A percentile compares a stretch with the other conserved stretches of the same genome.
Evolutionary conservation across 1,140 invertebrate genomes (phyloP).

Genomic region (Drosophila navojoa): DNA sequence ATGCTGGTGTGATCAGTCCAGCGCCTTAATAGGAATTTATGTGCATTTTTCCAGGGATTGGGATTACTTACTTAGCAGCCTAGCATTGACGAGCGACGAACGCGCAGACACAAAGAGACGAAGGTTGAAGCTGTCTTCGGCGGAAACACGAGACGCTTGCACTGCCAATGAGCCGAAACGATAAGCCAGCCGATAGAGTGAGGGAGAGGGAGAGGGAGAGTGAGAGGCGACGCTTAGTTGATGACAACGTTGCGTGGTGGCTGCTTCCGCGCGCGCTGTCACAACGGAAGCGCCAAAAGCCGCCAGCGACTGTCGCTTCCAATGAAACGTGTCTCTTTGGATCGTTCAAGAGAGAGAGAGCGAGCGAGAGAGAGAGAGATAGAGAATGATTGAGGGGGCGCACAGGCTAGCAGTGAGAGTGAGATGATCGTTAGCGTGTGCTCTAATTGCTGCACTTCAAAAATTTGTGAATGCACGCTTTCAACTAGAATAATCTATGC

Average conservation of each 20-base stretch:
- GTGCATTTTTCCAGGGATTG: slow-evolving; percentile 70
- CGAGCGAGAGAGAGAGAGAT: background rate
- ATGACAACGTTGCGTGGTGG: slow-evolving; percentile 49
- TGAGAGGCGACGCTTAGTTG: slow-evolving; percentile 14
- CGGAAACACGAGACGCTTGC: slow-evolving; percentile 75
- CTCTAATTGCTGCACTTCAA: slow-evolving; percentile 69
- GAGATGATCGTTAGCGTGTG: slow-evolving; percentile 37
- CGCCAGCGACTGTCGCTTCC: slow-evolving; percentile 22
- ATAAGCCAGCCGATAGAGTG: slow-evolving; percentile 28
- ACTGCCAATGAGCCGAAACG: slow-evolving; percentile 72
- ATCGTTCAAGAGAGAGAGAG: background rate
- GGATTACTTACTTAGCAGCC: slow-evolving; percentile 75
- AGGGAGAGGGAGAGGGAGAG: background rate
- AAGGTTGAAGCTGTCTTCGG: slow-evolving; percentile 9
- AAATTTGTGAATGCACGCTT: slow-evolving; percentile 29
- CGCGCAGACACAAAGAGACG: background rate
- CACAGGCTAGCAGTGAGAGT: background rate
- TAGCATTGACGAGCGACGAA: slow-evolving; percentile 26
- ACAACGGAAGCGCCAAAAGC: slow-evolving; percentile 33
- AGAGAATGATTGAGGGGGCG: background rate
- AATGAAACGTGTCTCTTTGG: slow-evolving; percentile 19
- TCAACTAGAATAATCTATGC: slow-evolving; percentile 45
- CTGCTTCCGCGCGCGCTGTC: slow-evolving; percentile 29
- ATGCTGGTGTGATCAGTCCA: slow-evolving; percentile 7
- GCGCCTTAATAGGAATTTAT: slow-evolving; percentile 60